These are phyloP conservation scores for Pilophorus perplexus DNA, from an alignment of 2,888 invertebrate genomes.

Conservation along the genomic window DNA sequence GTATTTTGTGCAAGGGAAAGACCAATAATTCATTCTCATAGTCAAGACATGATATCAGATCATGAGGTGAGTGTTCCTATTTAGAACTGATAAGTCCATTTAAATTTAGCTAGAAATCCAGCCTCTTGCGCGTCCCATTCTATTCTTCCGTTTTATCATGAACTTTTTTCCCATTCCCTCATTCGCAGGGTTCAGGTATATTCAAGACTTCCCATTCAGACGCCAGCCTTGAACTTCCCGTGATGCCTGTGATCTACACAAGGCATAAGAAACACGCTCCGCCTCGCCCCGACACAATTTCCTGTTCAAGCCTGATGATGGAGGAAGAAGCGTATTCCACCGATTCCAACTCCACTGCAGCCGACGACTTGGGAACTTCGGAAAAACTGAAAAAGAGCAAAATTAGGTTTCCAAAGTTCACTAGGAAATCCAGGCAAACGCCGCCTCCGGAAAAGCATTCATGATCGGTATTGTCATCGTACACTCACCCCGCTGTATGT, in stretches of 20 bases:
- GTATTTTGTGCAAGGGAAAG: conserved; percentile 39
- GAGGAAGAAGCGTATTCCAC: conserved; percentile 69
- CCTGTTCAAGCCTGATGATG: conserved; percentile 38
- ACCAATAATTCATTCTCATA: conserved; percentile 41
- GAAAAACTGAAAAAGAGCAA: conserved; percentile 45
- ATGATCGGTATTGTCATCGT: no score
- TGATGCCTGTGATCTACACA: conserved; percentile 46
- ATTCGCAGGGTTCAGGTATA: conserved; percentile 28
- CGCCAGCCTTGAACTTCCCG: conserved; percentile 44
- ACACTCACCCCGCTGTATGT: no score
- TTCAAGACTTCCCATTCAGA: conserved; percentile 45
- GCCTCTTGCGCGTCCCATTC: no score
- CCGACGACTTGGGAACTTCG: conserved; percentile 45
- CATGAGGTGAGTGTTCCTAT: conserved; percentile 40
- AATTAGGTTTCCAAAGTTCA: conserved; percentile 47
- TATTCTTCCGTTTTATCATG: background rate
- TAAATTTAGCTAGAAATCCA: no score
- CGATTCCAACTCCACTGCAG: conserved; percentile 60
- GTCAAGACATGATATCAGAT: conserved; percentile 42
- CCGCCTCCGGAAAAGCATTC: conserved; percentile 44
- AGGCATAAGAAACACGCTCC: conserved; percentile 49
- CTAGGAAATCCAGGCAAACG: conserved; percentile 46
- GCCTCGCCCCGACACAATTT: conserved; percentile 50
- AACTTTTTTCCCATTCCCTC: background rate
- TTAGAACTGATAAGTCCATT: background rate